A percentile compares a stretch with the other conserved stretches of the same genome.
Evolutionary conservation across 2,888 invertebrate genomes (phyloP).

Genomic region (Apantesis nais): DNA sequence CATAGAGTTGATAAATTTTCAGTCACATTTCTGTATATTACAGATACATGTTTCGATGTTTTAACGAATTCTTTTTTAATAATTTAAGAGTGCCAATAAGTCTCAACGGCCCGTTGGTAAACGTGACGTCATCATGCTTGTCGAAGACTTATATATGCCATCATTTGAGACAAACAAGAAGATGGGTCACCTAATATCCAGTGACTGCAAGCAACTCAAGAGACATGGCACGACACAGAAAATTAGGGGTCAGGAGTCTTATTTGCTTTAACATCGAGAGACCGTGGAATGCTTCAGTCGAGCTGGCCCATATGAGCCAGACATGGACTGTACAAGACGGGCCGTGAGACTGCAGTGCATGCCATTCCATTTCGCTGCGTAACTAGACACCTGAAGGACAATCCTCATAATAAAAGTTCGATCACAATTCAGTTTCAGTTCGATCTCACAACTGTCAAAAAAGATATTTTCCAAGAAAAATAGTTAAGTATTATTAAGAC

Average conservation of each 20-base stretch:
- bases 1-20: not conserved
- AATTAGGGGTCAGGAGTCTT: too few species aligned
- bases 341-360: not conserved
- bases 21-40: not conserved
- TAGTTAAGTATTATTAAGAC: too few species aligned
- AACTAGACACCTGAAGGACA: not conserved
- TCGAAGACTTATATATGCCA: not conserved
- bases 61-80: not conserved
- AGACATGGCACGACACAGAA: too few species aligned
- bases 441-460: too few species aligned
- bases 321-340: not conserved
- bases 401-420: too few species aligned
- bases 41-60: not conserved
- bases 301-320: too few species aligned
- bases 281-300: too few species aligned
- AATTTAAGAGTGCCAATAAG: not conserved
- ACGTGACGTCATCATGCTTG: not conserved
- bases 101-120: not conserved
- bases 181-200: not conserved
- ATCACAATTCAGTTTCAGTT: too few species aligned
- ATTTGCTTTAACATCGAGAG: too few species aligned
- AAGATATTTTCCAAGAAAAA: too few species aligned
- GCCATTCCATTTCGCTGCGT: not conserved
- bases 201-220: too few species aligned
- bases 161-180: not conserved